Base-by-base conservation (phyloP, 2,797 vertebrate genomes). In the Periophthalmus magnuspinnatus region DNA sequence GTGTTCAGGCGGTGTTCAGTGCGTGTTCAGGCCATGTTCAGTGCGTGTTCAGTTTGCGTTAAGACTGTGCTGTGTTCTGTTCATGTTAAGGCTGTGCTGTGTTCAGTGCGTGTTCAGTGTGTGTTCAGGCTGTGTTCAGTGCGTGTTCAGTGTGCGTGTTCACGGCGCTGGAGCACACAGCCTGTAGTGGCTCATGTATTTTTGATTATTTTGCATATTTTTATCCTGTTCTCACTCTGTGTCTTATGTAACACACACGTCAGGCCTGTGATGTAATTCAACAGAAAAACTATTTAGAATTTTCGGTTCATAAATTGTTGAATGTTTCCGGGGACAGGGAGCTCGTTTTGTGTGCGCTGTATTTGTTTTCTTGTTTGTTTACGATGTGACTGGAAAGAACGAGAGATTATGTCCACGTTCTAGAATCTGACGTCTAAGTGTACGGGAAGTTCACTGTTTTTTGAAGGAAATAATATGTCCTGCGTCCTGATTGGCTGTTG, bases 141-240 rank as follows among this genome's bases (percentile, higher is more conserved):
- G n/a, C n/a, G n/a, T n/a, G n/a, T n/a, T n/a, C n/a, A n/a, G n/a
- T n/a, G n/a, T n/a, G n/a, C n/a, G n/a, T n/a, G n/a, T n/a, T n/a
- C n/a, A n/a, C n/a, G n/a, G n/a, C n/a, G n/a, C n/a, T n/a, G 65
- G 71, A 11, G 34, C 68, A 48, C 16, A 21, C 11, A 45, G 41
- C 41, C 41, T 38, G 9, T 22, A 21, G 61, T 1, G 24, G 5
- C 64, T 74, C 68, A 80, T 82, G 63, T 65, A 72, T 81, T 60
- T 81, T 80, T 74, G 16, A 78, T 67, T 5, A 41, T 50, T 38
- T 69, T 33, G 69, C 66, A 72, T 69, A 67, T 76, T 74, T 76
- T 66, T 68, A 61, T 61, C 34, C 19, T 38, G 28, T 50, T 33
- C 45, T 50, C 45, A 33, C 62, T 32, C 45, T 47, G 28, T 2